Evolutionary conservation across 2,888 invertebrate species (phyloP), one percentile per base, ranked within the genome.

Genomic region (Osedax fenrisi): DNA sequence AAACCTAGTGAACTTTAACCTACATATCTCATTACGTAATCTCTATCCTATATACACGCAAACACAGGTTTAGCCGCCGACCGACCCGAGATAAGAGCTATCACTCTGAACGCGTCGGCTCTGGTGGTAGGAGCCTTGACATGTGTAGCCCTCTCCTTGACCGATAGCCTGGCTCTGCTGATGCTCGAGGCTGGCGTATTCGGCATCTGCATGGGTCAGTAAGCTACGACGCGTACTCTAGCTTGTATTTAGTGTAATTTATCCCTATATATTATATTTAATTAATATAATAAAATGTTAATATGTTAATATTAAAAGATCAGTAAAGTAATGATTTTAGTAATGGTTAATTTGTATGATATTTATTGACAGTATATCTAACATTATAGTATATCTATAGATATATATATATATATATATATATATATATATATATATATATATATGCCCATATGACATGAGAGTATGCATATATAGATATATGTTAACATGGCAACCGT

Each of bases 181-280:
- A 79, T 78, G 0, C 10, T 77, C 1, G 80, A 80, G 75, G 76
- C 80, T 3, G 80, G 77, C 3, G 76, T 81, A 0, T 83, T 82
- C 76, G 83, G 83, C 0, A 68, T 82, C 1, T 82, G 82, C 72
- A 82, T 83, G 82, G 82, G 83, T 82, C 76, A 79, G 81, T 77
- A 25, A 10, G 5, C 2, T 22, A n/a, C 10, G 22, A 21, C n/a
- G 17, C n/a, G 23, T 13, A 27, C 2, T 41, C 56, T 10, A 41
- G 5, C 1, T 41, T 2, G 21, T n/a, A 25, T 21, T 0, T 17
- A 13, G 13, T 25, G 13, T 17, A 0, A 5, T 22, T n/a, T n/a
- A n/a, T n/a, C n/a, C n/a, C n/a, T n/a, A n/a, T n/a, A n/a, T n/a
- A n/a, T n/a, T n/a, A 13, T 17, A 5, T 64, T n/a, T 64, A 64